Evolutionary conservation across 1,140 invertebrate genomes (phyloP).

Genomic region (Atopsyche davidsoni): DNA sequence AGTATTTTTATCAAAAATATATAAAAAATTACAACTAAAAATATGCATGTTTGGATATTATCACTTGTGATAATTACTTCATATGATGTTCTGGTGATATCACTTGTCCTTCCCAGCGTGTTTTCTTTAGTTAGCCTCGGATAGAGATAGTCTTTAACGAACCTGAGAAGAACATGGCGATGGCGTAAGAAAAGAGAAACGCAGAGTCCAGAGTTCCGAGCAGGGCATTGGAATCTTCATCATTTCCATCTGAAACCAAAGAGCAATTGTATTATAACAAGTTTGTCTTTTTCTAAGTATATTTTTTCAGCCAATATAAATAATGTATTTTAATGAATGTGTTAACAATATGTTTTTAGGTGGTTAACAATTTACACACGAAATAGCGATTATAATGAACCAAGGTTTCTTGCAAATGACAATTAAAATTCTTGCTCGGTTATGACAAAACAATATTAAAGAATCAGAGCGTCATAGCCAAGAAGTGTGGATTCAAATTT

Average conservation of each 20-base stretch:
- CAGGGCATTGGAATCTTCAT: constrained; percentile 67
- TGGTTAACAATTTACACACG: not conserved
- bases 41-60: constrained; percentile 1
- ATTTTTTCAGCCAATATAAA: too few species aligned
- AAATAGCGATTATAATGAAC: not conserved
- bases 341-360: too few species aligned
- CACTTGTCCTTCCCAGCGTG: too few species aligned
- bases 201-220: constrained; percentile 85
- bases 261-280: constrained; percentile 2
- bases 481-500: not conserved
- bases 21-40: constrained; percentile 15
- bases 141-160: constrained; percentile 33
- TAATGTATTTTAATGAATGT: too few species aligned
- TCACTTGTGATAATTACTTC: too few species aligned
- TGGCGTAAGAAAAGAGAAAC: constrained; percentile 89
- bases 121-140: too few species aligned
- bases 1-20: too few species aligned
- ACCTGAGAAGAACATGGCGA: constrained; percentile 88
- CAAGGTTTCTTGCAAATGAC: not conserved
- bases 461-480: not conserved
- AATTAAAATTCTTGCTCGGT: not conserved
- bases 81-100: too few species aligned
- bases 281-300: not conserved
- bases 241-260: constrained; percentile 58
- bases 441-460: not conserved